These are phyloP conservation scores for Phasia obesa DNA, from an alignment of 2,888 invertebrate species.

Conservation along the genomic window DNA sequence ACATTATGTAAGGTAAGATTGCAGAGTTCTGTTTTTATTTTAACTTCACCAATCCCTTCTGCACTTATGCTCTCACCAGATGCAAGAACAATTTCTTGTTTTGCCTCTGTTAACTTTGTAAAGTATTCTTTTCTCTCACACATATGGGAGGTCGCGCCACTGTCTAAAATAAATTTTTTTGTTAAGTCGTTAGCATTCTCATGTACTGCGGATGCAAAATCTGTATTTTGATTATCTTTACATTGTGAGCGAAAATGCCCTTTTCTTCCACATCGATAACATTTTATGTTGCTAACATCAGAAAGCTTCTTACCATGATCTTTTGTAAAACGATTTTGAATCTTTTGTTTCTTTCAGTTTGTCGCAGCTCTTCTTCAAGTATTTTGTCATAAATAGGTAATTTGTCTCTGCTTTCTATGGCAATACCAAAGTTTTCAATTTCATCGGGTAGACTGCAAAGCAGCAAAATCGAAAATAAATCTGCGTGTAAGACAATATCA, in stretches of 20 bases:
- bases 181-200: conserved; percentile 1
- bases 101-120: background rate
- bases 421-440: conserved; percentile 53
- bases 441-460: conserved; percentile 50
- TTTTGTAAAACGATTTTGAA: conserved; percentile 9
- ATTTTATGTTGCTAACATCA: conserved; percentile 31
- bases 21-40: conserved; percentile 30
- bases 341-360: conserved; percentile 8
- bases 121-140: conserved; percentile 1
- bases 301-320: background rate
- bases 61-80: conserved; percentile 40
- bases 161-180: conserved; percentile 42
- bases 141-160: conserved; percentile 39
- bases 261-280: conserved; percentile 54
- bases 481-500: background rate
- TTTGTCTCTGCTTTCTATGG: conserved; percentile 58
- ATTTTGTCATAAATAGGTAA: conserved; percentile 52
- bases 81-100: conserved; percentile 24
- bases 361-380: conserved; percentile 51
- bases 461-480: conserved; percentile 30
- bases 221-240: conserved; percentile 1
- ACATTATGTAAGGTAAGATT: conserved; percentile 40
- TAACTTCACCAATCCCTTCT: conserved; percentile 39
- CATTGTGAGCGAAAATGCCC: conserved; percentile 61
- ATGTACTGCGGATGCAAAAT: conserved; percentile 5